These are phyloP conservation scores for Anthoptus insignis DNA, from an alignment of 2,888 invertebrate genomes.

Conservation along the genomic window DNA sequence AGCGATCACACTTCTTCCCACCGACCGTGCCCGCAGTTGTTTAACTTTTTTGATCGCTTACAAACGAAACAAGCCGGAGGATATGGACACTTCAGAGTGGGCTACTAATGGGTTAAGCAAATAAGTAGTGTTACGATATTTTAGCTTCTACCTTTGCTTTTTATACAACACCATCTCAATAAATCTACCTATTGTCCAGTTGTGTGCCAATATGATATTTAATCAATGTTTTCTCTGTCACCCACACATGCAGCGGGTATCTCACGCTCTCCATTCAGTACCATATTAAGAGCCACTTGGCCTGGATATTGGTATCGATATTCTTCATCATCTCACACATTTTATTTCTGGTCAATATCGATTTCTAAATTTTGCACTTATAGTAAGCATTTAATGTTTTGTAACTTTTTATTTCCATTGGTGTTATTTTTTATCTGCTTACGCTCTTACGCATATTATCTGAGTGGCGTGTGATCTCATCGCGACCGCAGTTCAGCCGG, in stretches of 20 bases:
- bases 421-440: no score
- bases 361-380: constrained; percentile 7
- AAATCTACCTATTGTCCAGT: constrained; percentile 20
- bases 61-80: no score
- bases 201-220: constrained; percentile 40
- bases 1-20: no score
- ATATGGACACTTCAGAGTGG: no score
- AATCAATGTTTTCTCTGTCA: constrained; percentile 49
- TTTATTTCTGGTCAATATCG: constrained; percentile 18
- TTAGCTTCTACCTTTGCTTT: no score
- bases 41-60: no score
- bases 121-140: no score
- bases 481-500: no score
- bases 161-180: constrained; percentile 11
- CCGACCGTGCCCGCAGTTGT: no score
- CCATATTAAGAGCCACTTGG: constrained; percentile 32
- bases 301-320: constrained; percentile 33
- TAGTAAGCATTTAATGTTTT: not conserved
- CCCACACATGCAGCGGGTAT: constrained; percentile 44
- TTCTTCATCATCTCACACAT: constrained; percentile 16
- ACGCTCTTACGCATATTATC: no score
- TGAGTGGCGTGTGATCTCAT: no score
- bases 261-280: constrained; percentile 43
- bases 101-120: no score
- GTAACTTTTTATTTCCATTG: not conserved